phyloP scores from a whole-genome alignment of 1,140 invertebrate species.

The Cydia splendana region DNA sequence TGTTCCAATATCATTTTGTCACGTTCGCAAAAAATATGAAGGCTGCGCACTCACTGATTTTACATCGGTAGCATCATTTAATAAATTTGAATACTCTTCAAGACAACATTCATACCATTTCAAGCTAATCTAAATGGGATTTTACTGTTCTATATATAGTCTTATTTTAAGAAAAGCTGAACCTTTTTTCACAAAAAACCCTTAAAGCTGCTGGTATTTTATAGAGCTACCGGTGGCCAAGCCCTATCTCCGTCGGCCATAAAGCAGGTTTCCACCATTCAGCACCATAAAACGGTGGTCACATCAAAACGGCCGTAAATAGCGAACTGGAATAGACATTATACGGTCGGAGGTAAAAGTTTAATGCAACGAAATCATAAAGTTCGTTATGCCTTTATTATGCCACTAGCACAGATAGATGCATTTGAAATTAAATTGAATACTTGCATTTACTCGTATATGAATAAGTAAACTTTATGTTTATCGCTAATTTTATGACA shows the following conservation, averaged over 20 bases:
- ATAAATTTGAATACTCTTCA: no score
- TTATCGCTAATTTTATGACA: neutral
- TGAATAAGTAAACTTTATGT: neutral
- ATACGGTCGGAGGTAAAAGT: slow-evolving; percentile 28
- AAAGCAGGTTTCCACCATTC: slow-evolving; percentile 44
- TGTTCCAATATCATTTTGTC: no score
- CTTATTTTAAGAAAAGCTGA: no score
- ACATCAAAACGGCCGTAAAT: slow-evolving; percentile 43
- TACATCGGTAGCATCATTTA: no score
- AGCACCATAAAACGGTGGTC: slow-evolving; percentile 46
- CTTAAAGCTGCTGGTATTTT: neutral
- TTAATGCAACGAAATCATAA: slow-evolving; percentile 25
- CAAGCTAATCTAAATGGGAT: no score
- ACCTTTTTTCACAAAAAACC: neutral
- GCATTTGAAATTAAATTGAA: neutral
- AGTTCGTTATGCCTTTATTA: neutral
- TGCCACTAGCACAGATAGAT: neutral
- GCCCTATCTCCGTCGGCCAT: slow-evolving; percentile 38
- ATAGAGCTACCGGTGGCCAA: slow-evolving; percentile 7
- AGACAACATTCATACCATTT: no score
- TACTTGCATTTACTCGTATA: neutral
- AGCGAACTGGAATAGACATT: slow-evolving; percentile 35
- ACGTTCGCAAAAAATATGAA: no score
- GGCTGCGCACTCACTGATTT: no score
- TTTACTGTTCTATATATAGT: no score